Percentiles rank a stretch among this genome's conserved stretches.
These are phyloP conservation scores for Drosophila greeni DNA, from an alignment of 2,888 invertebrate genomes.

Conservation along the genomic window DNA sequence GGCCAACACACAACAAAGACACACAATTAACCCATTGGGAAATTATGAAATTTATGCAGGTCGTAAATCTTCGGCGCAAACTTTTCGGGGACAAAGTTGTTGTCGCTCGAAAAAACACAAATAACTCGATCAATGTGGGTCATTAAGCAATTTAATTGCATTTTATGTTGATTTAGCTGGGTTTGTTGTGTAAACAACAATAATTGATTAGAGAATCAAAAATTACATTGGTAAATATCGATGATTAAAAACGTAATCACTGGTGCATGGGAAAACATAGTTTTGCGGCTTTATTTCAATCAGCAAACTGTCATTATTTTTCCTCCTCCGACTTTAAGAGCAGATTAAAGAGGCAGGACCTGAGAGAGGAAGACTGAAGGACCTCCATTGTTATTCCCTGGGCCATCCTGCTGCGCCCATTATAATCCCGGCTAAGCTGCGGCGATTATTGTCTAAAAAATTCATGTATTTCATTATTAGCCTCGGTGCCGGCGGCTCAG, in stretches of 20 bases:
- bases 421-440: slow-evolving; percentile 63
- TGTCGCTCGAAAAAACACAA: slow-evolving; percentile 46
- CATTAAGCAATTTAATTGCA: slow-evolving; percentile 63
- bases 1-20: slow-evolving; percentile 26
- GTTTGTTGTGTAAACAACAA: slow-evolving; percentile 50
- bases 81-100: slow-evolving; percentile 27
- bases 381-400: slow-evolving; percentile 36
- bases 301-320: background rate
- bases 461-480: slow-evolving; percentile 74
- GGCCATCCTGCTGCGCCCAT: slow-evolving; percentile 47
- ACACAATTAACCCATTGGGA: slow-evolving; percentile 58
- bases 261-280: slow-evolving; percentile 9
- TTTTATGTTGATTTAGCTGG: slow-evolving; percentile 51
- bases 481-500: slow-evolving; percentile 43
- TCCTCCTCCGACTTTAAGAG: background rate
- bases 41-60: slow-evolving; percentile 37
- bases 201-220: slow-evolving; percentile 56
- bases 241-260: slow-evolving; percentile 30
- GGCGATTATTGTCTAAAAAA: slow-evolving; percentile 72
- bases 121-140: slow-evolving; percentile 54
- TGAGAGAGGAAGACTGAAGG: background rate
- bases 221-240: slow-evolving; percentile 50
- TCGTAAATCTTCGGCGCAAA: slow-evolving; percentile 30
- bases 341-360: background rate
- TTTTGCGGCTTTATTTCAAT: slow-evolving; percentile 4